A percentile compares a stretch with the other conserved stretches of the same genome.
These are phyloP conservation scores for Hippopotamyrus pictus DNA, from an alignment of 2,797 vertebrate genomes.

Conservation along the genomic window DNA sequence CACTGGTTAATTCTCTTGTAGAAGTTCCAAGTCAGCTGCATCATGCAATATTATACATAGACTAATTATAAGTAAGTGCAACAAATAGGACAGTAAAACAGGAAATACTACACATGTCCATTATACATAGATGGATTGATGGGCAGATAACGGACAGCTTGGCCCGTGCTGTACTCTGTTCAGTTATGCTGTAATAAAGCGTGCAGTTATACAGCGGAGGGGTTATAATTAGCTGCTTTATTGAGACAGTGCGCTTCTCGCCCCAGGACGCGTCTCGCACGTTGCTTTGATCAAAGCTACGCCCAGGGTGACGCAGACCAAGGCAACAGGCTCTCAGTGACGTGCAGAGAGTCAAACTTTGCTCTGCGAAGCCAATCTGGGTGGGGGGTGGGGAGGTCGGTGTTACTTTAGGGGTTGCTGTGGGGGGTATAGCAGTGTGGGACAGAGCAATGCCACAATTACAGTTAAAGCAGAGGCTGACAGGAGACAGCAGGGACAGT, in stretches of 20 bases:
- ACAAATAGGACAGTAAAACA: background rate
- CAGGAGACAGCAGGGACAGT: background rate
- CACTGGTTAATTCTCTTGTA: background rate
- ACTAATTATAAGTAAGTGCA: background rate
- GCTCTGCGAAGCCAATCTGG: constrained; percentile 41
- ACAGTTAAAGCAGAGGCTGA: background rate
- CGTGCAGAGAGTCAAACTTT: constrained; percentile 40
- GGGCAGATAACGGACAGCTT: background rate
- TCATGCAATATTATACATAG: background rate
- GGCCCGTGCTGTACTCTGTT: constrained; percentile 49
- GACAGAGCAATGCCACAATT: background rate
- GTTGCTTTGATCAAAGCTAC: constrained; percentile 68
- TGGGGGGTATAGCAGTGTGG: background rate
- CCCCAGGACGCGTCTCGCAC: constrained; percentile 69
- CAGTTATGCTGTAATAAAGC: constrained; percentile 45
- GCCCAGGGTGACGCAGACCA: constrained; percentile 65
- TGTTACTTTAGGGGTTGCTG: background rate
- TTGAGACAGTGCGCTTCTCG: constrained; percentile 50
- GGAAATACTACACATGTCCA: background rate
- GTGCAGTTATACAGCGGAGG: constrained; percentile 58
- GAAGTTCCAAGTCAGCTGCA: background rate
- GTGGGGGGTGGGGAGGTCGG: background rate
- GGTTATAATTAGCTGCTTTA: constrained; percentile 62
- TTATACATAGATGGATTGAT: background rate
- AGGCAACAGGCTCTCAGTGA: constrained; percentile 67